Base-by-base conservation (phyloP, 2,797 vertebrate genomes). In the Catamblyrhynchus diadema region DNA sequence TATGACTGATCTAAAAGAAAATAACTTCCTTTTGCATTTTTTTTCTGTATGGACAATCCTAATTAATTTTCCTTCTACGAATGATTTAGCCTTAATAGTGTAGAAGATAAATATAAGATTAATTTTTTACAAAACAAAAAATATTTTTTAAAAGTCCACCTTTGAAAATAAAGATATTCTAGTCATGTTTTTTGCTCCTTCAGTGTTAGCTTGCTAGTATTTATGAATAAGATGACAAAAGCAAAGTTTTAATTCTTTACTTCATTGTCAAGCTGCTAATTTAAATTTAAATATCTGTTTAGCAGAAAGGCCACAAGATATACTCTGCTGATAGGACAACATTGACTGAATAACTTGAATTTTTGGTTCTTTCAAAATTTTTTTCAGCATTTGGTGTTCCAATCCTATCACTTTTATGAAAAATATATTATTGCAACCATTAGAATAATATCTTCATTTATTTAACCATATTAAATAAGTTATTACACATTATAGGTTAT, bases 131-230 rank as follows among this genome's bases (percentile, higher is more conserved):
- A 82, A 80, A 91, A 39, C 3, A 4, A 44, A 44, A 47, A 53
- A 11, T 12, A 22, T 14, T 48, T 48, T 81, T 32, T 15, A 5
- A 4, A 84, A 64, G 3, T 28, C 10, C 1, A 1, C 3, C 5
- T 81, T 72, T 62, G 39, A 25, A 91, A 91, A 79, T 30, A 61
- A 71, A 53, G 9, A 15, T 75, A 39, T 25, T 61, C 27, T 81
- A 66, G 30, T 28, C 2, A 9, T 33, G 14, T 37, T 32, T 73
- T 39, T 70, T 86, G 12, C 12, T 81, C 28, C 12, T 62, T 44
- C 25, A 44, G 12, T 39, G 17, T 61, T 71, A 53, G 11, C 17
- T 81, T 75, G 24, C 9, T 65, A 54, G 8, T n/a, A 32, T 50
- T 86, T 51, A 22, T 22, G 7, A 72, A 79, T 30, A 88, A 54